These are phyloP conservation scores for Vombatus ursinus DNA, from an alignment of 2,113 vertebrate species.

Conservation along the genomic window DNA sequence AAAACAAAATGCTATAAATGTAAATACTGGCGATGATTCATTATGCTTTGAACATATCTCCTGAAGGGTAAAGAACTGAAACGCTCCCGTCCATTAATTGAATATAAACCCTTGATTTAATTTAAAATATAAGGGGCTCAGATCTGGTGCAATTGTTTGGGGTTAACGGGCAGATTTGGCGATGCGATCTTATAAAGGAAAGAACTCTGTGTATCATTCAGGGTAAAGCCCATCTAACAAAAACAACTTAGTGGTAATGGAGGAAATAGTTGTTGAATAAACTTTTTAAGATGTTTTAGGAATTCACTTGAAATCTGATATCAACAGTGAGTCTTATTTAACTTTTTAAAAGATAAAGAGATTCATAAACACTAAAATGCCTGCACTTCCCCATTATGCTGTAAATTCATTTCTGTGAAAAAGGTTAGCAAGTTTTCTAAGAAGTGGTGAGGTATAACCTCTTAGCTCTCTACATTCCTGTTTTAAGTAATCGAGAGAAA, in stretches of 20 bases:
- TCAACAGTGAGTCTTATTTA: neutral
- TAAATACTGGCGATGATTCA: neutral
- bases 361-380: conserved; percentile 40
- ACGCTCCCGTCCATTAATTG: neutral
- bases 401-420: conserved; percentile 55
- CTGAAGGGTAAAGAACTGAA: neutral
- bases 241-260: neutral
- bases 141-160: neutral
- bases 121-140: neutral
- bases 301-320: conserved; percentile 15
- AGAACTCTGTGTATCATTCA: neutral
- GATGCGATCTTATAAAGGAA: neutral
- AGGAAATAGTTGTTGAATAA: neutral
- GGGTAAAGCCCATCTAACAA: neutral
- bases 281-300: neutral
- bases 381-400: conserved; percentile 16
- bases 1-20: neutral
- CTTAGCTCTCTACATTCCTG: conserved; percentile 78
- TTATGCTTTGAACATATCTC: neutral
- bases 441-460: conserved; percentile 80
- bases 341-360: conserved; percentile 56
- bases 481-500: conserved; percentile 82
- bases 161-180: neutral
- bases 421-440: conserved; percentile 60
- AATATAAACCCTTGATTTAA: conserved; percentile 5